These are phyloP conservation scores for Axinella damicornis DNA, from an alignment of 37 sponge, comb jelly and placozoan species.

Conservation along the genomic window DNA sequence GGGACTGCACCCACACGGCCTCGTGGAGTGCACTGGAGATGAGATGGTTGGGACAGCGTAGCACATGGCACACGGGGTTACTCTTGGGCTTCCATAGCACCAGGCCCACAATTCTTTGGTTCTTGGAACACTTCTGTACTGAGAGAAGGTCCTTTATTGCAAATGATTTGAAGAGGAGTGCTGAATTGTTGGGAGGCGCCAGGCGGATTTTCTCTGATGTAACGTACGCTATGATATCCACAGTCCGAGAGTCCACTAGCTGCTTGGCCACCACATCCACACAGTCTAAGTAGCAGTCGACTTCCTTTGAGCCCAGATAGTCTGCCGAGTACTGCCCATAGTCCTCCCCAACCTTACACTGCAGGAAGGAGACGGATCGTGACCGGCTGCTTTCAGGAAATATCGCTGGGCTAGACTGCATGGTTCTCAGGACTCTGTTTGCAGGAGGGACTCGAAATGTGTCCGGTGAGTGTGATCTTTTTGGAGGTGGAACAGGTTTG, in stretches of 20 bases:
- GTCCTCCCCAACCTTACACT: slow-evolving; percentile 41
- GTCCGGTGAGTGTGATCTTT: background rate
- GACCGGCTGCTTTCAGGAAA: background rate
- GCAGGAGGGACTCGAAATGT: background rate
- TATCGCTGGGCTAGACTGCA: slow-evolving; percentile 8
- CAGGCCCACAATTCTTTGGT: slow-evolving; percentile 67
- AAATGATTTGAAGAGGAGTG: slow-evolving; percentile 64
- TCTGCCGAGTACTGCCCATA: slow-evolving; percentile 25
- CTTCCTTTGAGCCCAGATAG: slow-evolving; percentile 62
- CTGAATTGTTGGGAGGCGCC: slow-evolving; percentile 53
- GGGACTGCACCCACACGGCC: slow-evolving; percentile 38
- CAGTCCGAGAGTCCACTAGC: slow-evolving; percentile 18
- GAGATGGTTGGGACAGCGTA: slow-evolving; percentile 54
- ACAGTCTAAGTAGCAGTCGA: slow-evolving; percentile 35
- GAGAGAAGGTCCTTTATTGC: slow-evolving; percentile 60
- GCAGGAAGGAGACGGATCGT: slow-evolving; percentile 25
- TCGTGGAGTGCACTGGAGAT: slow-evolving; percentile 46
- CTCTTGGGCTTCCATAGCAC: slow-evolving; percentile 47
- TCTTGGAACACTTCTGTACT: slow-evolving; percentile 57
- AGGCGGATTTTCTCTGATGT: slow-evolving; percentile 58
- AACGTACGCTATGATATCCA: slow-evolving; percentile 58
- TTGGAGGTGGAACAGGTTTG: slow-evolving; percentile 30
- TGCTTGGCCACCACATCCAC: slow-evolving; percentile 46
- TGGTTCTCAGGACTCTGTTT: background rate
- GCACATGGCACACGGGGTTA: slow-evolving; percentile 58